Base-by-base conservation (phyloP, 2,888 invertebrate genomes). In the Galeruca laticollis region DNA sequence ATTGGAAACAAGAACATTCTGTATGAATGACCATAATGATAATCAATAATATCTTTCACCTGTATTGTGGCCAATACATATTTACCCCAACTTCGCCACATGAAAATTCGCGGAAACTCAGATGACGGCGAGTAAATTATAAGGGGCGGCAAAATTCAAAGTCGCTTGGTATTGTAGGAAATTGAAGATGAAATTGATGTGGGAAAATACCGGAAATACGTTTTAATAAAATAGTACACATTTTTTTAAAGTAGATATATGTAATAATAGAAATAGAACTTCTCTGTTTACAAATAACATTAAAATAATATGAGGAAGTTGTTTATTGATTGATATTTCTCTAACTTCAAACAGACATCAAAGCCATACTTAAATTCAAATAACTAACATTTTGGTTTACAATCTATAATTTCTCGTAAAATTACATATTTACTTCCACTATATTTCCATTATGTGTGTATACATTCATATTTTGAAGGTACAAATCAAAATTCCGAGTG, bases 161-260 rank as follows among this genome's bases (percentile, higher is more conserved):
- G 21, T 13, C 6, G 11, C 37, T 6, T 21, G 31, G 18, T 33
- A 31, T 43, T 56, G 43, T 31, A 47, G 64, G 6, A 63, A 63
- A 63, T 63, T 54, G 31, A 64, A 65, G 65, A 57, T 49, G 47
- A 47, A 47, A 47, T 47, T 47, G 47, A 47, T 15, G 18, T 63
- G 35, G 62, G 37, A 37, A 63, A 49, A 56, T 26, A 64, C 54
- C 47, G 57, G 65, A 65, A 40, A 57, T 35, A 8, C 20, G 11
- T 13, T 64, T 60, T 49, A 43, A 33, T 5, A 18, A 2, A 43
- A 33, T 5, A 18, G 9, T n/a, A 35, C 11, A 33, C 18, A 10
- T 18, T 6, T 18, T 57, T 57, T 5, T 10, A 57, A 33, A 57
- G 11, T 15, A 18, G 35, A 35, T 15, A 10, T 33, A 18, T 35